Percentiles rank a stretch among this genome's conserved stretches.
Evolutionary conservation across 2,888 invertebrate species (phyloP).

Genomic region (Parthenolecanium corni): DNA sequence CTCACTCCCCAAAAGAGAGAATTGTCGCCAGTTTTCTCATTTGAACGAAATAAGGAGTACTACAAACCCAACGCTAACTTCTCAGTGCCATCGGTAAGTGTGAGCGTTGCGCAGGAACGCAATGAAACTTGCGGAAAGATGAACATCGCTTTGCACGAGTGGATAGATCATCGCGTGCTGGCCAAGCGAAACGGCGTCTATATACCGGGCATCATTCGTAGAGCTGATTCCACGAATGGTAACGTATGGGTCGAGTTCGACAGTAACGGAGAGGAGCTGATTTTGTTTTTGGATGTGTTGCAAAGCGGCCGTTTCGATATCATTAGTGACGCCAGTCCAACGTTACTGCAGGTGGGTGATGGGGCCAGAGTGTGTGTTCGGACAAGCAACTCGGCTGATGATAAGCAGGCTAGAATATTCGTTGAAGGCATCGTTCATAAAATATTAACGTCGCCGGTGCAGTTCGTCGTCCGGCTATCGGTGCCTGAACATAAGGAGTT

Average conservation of each 20-base stretch:
- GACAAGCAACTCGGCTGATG: constrained; percentile 41
- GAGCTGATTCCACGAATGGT: constrained; percentile 45
- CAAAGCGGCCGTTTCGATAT: constrained; percentile 71
- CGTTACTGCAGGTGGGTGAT: constrained; percentile 55
- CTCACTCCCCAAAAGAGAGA: constrained; percentile 3
- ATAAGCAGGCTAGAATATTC: constrained; percentile 52
- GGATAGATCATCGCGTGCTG: constrained; percentile 83
- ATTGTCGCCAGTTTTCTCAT: background rate
- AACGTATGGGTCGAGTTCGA: constrained; percentile 75
- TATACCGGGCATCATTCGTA: constrained; percentile 77
- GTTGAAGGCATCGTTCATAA: constrained; percentile 70
- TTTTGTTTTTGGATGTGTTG: constrained; percentile 55
- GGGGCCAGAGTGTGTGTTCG: constrained; percentile 51
- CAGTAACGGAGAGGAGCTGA: constrained; percentile 52
- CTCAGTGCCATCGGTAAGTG: constrained; percentile 1
- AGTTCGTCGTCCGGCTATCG: constrained; percentile 54
- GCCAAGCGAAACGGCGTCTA: constrained; percentile 73
- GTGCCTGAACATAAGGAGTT: constrained; percentile 44
- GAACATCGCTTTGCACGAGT: constrained; percentile 75
- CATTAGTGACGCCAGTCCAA: constrained; percentile 86
- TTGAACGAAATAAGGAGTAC: background rate
- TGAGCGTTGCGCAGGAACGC: constrained; percentile 1
- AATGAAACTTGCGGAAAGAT: constrained; percentile 32
- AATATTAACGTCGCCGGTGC: constrained; percentile 52
- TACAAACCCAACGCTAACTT: constrained; percentile 2